Evolutionary conservation across 2,113 vertebrate genomes (phyloP).

Genomic region (Caretta caretta): DNA sequence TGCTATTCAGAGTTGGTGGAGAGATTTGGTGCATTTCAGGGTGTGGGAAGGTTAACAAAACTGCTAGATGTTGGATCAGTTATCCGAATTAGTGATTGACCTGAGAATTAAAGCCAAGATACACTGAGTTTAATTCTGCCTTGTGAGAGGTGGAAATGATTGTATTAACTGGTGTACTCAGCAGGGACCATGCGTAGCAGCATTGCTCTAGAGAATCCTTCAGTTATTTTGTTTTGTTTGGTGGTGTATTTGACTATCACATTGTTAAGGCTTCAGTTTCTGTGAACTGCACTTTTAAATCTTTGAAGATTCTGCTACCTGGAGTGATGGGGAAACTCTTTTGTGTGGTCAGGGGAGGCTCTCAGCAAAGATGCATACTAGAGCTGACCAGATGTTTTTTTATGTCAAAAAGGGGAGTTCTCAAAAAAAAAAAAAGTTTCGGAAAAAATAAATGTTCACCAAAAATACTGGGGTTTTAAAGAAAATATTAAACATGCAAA

Average conservation of each 20-base stretch:
- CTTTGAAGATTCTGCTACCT: constrained; percentile 28
- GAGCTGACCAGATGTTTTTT: neutral
- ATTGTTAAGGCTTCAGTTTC: constrained; percentile 45
- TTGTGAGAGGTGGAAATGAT: constrained; percentile 73
- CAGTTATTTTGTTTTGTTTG: constrained; percentile 49
- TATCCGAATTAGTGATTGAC: constrained; percentile 71
- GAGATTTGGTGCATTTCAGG: constrained; percentile 67
- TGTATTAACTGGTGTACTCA: constrained; percentile 70
- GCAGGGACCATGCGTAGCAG: constrained; percentile 46
- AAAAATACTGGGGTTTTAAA: neutral
- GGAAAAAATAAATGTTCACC: too few species aligned
- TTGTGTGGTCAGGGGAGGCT: neutral
- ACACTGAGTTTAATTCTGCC: constrained; percentile 71
- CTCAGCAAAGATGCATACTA: neutral
- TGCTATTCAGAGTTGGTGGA: constrained; percentile 62
- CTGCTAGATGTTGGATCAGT: constrained; percentile 67
- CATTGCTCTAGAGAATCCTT: constrained; percentile 70
- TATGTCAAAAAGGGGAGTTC: neutral
- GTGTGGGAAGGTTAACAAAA: constrained; percentile 72
- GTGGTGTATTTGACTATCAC: constrained; percentile 58
- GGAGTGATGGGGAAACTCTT: neutral
- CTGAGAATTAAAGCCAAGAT: constrained; percentile 69
- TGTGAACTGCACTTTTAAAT: constrained; percentile 22
- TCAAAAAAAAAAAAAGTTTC: neutral
- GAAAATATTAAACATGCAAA: neutral